A percentile compares a stretch with the other conserved stretches of the same genome.
Conservation (phyloP, 1,140 invertebrate genomes). For the Aphaenogaster rudis region DNA sequence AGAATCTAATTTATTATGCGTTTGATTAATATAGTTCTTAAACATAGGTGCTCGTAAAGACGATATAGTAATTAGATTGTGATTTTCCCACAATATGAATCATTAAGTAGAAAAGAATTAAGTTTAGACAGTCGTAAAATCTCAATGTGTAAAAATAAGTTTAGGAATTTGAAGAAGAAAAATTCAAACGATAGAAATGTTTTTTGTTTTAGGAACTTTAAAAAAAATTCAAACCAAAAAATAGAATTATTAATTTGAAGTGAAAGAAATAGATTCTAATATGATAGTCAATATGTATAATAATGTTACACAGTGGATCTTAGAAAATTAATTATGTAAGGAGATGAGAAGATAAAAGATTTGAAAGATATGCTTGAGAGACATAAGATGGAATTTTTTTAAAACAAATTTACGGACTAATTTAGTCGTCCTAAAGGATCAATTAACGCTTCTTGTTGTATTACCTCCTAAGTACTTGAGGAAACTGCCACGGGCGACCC, state of each 20-base stretch:
- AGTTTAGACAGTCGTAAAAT: background rate
- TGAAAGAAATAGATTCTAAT: background rate
- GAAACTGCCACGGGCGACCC: constrained; percentile 55
- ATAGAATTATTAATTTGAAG: background rate
- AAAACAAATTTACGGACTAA: constrained; percentile 57
- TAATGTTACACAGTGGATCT: background rate
- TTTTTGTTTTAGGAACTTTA: background rate
- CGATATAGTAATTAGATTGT: background rate
- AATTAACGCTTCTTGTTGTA: constrained; percentile 63
- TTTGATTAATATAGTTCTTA: background rate
- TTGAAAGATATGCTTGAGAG: background rate
- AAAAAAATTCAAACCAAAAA: background rate
- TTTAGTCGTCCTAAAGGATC: constrained; percentile 57
- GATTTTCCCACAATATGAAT: background rate
- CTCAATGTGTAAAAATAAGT: background rate
- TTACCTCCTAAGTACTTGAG: constrained; percentile 59
- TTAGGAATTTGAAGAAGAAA: too few relatives aligned
- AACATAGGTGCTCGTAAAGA: background rate
- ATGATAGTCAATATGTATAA: background rate
- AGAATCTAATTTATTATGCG: background rate
- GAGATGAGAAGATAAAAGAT: background rate
- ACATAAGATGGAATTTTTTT: constrained; percentile 21
- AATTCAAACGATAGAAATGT: too few relatives aligned
- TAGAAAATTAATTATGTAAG: background rate
- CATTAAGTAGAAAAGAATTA: constrained; percentile 13